Evolutionary conservation across 2,888 invertebrate genomes (phyloP), one percentile per base, ranked within the genome.

Genomic region (Mechanitis messenoides): DNA sequence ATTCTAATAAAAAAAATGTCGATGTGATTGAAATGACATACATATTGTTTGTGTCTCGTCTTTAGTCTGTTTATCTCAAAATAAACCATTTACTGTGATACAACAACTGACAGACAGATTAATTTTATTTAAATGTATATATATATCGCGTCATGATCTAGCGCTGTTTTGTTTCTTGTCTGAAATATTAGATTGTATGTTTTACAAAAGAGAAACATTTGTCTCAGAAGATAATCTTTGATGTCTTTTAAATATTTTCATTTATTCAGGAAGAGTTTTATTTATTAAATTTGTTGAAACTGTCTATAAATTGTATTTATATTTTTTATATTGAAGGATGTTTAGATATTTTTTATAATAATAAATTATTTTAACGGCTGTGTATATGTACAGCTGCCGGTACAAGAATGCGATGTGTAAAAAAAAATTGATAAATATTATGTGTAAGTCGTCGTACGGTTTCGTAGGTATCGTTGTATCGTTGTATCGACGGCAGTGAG

Each of bases 401-500:
- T 35, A 35, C 6, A 35, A 54, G 53, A 59, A 54, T 33, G 59
- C 59, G 59, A 59, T 56, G 47, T 53, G n/a, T 35, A 45, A 59
- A 54, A 42, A 42, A 55, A 64, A 64, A 56, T 58, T 58, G 56
- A 45, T 31, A 61, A 56, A 61, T 47, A 61, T 55, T 57, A 56
- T 47, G 33, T 47, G 33, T 47, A 12, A 31, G 45, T 28, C 50
- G 57, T 59, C 42, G 54, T 53, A 58, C 46, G 54, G 35, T 62
- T 58, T 61, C 61, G 42, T 58, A 58, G 5, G 55, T 65, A 66
- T 71, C 72, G 69, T 77, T 20, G 20, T 79, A 80, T 81, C 79
- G 79, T 82, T 85, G 84, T 80, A 76, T 76, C 73, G 78, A 70
- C 74, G 74, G 75, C 80, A 81, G 20, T 20, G 20, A 20, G 20